Evolutionary conservation across 2,113 vertebrate species (phyloP).

Genomic region (Corythornis cristatus): DNA sequence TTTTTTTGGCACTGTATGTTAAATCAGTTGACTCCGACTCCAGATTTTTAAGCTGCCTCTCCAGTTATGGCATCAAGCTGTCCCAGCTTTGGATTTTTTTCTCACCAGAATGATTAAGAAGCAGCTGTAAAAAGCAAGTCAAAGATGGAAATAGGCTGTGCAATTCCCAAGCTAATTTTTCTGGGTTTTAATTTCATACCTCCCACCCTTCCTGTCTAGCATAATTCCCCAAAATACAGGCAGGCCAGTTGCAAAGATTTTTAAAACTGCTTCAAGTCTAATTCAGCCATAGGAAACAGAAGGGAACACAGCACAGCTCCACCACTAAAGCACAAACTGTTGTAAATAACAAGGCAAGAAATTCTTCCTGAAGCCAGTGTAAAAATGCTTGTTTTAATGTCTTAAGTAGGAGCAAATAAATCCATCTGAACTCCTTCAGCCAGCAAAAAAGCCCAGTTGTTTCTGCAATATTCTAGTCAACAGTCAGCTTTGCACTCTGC

Average conservation of each 20-base stretch:
- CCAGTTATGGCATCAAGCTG: background rate
- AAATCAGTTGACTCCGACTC: background rate
- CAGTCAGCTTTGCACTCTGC: background rate
- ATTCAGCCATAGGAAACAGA: background rate
- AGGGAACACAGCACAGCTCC: background rate
- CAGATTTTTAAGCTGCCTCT: background rate
- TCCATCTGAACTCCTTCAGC: background rate
- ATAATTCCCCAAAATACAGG: background rate
- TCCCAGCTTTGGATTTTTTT: background rate
- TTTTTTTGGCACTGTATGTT: background rate
- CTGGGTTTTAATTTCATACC: background rate
- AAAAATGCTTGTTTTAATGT: conserved; percentile 9
- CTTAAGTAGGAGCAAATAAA: conserved; percentile 11
- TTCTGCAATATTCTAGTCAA: background rate
- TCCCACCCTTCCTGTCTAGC: background rate
- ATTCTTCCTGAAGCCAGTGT: background rate
- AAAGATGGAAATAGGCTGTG: background rate
- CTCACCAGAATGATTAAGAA: background rate
- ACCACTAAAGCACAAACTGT: background rate
- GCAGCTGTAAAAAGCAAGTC: background rate
- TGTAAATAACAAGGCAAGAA: background rate
- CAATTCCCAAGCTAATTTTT: background rate
- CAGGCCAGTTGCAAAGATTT: background rate
- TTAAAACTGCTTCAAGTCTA: background rate
- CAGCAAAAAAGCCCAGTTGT: background rate